Evolutionary conservation across 2,888 invertebrate genomes (phyloP).

Genomic region (Drosophila nigricruria): DNA sequence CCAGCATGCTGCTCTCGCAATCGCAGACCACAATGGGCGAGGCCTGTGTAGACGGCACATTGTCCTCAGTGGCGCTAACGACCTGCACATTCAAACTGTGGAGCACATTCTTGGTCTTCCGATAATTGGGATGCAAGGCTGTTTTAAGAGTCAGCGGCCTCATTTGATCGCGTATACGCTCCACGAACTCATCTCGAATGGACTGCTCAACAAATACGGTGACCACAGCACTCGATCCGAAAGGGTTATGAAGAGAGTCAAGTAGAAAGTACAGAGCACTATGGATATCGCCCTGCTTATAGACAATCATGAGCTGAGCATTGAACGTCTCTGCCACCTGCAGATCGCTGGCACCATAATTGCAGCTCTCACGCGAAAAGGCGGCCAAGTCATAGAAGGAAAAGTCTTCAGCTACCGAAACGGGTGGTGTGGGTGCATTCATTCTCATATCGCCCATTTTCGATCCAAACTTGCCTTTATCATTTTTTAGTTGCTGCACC

Average conservation of each 20-base stretch:
- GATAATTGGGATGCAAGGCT: slow-evolving; percentile 26
- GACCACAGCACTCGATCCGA: slow-evolving; percentile 28
- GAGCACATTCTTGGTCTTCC: neutral
- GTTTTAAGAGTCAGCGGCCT: neutral
- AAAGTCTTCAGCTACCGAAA: neutral
- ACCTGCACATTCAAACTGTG: neutral
- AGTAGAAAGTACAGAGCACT: slow-evolving; percentile 50
- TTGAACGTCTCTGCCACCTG: neutral
- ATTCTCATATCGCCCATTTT: accelerated
- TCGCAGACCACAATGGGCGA: slow-evolving; percentile 39
- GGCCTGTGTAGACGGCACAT: neutral
- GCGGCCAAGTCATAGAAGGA: accelerated
- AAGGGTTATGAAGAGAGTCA: slow-evolving; percentile 47
- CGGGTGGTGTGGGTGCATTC: slow-evolving; percentile 25
- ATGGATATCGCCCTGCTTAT: slow-evolving; percentile 48
- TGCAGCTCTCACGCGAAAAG: neutral
- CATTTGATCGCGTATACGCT: slow-evolving; percentile 26
- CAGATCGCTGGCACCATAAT: neutral
- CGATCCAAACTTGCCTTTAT: neutral
- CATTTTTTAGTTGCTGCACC: slow-evolving; percentile 21
- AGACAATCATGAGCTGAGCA: slow-evolving; percentile 61
- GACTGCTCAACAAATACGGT: slow-evolving; percentile 53
- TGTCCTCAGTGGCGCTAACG: neutral
- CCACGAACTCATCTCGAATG: slow-evolving; percentile 34
- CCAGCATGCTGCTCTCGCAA: slow-evolving; percentile 28